Percentiles rank a stretch among this genome's conserved stretches.
phyloP scores from a whole-genome alignment of 2,113 vertebrate species.

The Glaucidium brasilianum region DNA sequence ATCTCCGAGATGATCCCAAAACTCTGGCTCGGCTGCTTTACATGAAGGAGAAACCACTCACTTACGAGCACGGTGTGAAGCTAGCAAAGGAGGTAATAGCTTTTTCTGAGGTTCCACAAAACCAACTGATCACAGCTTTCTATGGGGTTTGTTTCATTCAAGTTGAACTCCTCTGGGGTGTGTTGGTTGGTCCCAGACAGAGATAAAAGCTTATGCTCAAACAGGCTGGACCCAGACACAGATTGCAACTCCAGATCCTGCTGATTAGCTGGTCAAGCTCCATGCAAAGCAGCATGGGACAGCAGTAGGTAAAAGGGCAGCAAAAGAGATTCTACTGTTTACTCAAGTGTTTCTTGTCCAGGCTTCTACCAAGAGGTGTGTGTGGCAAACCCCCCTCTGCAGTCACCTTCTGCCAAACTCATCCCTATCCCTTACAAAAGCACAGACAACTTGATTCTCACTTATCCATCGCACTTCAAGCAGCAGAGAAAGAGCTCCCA shows the following conservation, averaged over 20 bases:
- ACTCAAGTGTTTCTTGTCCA: background rate
- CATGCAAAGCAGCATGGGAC: background rate
- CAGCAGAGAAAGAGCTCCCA: background rate
- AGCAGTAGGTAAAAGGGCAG: background rate
- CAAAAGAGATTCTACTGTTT: background rate
- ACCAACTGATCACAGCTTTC: background rate
- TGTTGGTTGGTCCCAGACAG: fast-evolving
- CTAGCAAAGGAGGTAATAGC: slow-evolving; percentile 82
- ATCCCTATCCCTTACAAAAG: background rate
- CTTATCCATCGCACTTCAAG: background rate
- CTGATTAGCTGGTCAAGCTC: background rate
- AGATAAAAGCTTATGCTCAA: background rate
- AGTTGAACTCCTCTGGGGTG: background rate
- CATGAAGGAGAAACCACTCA: slow-evolving; percentile 90
- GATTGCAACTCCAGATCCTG: background rate
- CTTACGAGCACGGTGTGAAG: slow-evolving; percentile 86
- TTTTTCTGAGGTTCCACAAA: background rate
- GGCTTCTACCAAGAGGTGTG: background rate
- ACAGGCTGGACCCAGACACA: background rate
- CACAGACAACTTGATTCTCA: background rate
- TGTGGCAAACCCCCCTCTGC: background rate
- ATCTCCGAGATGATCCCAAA: slow-evolving; percentile 88
- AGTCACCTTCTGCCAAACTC: background rate
- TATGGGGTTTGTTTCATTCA: background rate
- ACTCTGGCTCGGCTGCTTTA: slow-evolving; percentile 86